Base-by-base conservation (phyloP, 1,140 invertebrate genomes). In the Eupristina koningsbergeri region DNA sequence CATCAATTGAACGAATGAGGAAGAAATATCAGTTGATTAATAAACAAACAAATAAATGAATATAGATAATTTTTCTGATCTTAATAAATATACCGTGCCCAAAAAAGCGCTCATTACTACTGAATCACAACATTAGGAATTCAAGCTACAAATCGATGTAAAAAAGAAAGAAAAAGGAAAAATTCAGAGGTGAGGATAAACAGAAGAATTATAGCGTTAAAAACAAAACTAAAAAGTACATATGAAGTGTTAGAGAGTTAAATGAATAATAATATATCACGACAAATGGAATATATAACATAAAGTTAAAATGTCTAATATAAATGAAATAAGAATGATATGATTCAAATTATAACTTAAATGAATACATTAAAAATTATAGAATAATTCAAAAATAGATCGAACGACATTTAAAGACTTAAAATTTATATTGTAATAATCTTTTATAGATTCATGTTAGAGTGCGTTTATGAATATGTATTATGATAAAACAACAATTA, bases 51-150 rank as follows among this genome's bases (percentile, higher is more conserved):
- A 77, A 81, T 61, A 85, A 80, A 71, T 71, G 73, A 83, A 76
- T 53, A 80, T 47, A n/a, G 36, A 81, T 34, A 80, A 31, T 53
- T 81, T 84, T 34, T 36, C 9, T 80, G 74, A 73, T 29, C 34
- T 63, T 29, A 81, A 71, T 87, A 87, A 86, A 86, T 87, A 86
- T 89, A 91, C 89, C 89, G 90, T 91, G 90, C 90, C 90, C 89
- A 91, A 91, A 89, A 88, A 91, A 90, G 89, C 87, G 84, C 88
- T 90, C 87, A 89, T 88, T 87, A 91, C 90, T 92, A 92, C 90
- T 90, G 71, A 90, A 90, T 89, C 89, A 91, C 90, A 91, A 92
- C 90, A 91, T 89, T 91, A 90, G 90, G 78, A 91, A 88, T 88
- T 90, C 90, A 91, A 92, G 90, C 90, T 91, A 90, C 85, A 89